Evolutionary conservation across 2,113 vertebrate genomes (phyloP), one percentile per base, ranked within the genome.

Genomic region (Mastomys natalensis): DNA sequence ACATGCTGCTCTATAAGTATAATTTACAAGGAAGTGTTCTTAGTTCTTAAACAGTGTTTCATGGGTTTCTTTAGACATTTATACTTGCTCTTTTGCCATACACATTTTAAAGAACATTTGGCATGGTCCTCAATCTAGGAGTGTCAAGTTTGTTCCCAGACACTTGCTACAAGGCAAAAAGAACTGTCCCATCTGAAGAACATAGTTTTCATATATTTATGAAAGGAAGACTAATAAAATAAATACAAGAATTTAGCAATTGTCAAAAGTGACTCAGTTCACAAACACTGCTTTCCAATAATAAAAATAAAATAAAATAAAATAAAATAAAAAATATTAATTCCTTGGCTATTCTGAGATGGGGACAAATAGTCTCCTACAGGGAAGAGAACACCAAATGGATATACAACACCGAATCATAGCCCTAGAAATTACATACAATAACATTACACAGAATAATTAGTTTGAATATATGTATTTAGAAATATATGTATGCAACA

Each of bases 151-250:
- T 92, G 4, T 89, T 74, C 26, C 40, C 22, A 74, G 8, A 88
- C 62, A 80, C 1, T 31, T 55, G 3, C 82, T 90, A 58, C 6
- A 89, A 91, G 89, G 22, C 34, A 92, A 81, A 91, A 68, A 2
- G 0, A 29, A 7, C 9, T 72, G 3, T 85, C 21, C 2, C 70
- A 19, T 95, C 3, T 92, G 31, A 93, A 21, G 5, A 86, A 37
- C 11, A 45, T 48, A 95, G 5, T 77, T 89, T 93, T 19, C 70
- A 37, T 15, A 82, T 24, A 48, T 89, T 90, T 94, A 81, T 19
- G 37, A 87, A 91, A 93, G 1, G 87, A 92, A 90, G 78, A 73
- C 89, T 95, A 76, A 58, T 58, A 82, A 87, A 90, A 34, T 51
- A 87, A 89, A 89, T 89, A 17, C 24, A 53, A 51, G 0, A 34